Percentiles rank a stretch among this genome's conserved stretches.
Evolutionary conservation across 1,140 invertebrate species (phyloP).

Genomic region (Camponotus vicinus): DNA sequence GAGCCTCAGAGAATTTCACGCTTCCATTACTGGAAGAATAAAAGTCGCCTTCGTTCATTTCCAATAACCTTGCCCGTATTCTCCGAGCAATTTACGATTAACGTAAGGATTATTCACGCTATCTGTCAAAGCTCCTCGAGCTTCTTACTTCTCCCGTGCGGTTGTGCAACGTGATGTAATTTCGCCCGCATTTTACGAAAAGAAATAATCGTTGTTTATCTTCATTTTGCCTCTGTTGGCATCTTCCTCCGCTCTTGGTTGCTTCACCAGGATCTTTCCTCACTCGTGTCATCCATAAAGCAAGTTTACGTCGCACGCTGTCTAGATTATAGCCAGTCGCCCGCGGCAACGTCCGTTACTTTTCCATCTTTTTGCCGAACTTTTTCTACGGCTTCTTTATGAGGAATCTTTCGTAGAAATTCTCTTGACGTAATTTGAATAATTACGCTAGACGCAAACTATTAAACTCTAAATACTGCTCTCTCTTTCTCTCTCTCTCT

Average conservation of each 20-base stretch:
- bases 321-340: constrained; percentile 38
- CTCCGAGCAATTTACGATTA: not conserved
- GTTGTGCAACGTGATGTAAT: not conserved
- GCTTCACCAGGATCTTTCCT: not conserved
- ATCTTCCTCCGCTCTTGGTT: not conserved
- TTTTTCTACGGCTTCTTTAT: constrained; percentile 37
- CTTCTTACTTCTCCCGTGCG: constrained; percentile 21
- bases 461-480: constrained; percentile 31
- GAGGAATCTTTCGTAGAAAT: not conserved
- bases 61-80: not conserved
- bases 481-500: no score
- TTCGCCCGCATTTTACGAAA: constrained; percentile 9
- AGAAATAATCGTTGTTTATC: constrained; percentile 34
- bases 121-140: constrained; percentile 1
- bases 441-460: constrained; percentile 25
- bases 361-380: constrained; percentile 49
- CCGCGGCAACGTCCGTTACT: constrained; percentile 15
- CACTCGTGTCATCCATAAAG: constrained; percentile 2
- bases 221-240: not conserved
- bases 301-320: constrained; percentile 20
- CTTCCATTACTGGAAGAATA: not conserved
- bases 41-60: constrained; percentile 24
- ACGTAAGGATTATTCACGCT: not conserved
- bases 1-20: not conserved
- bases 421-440: constrained; percentile 29